Evolutionary conservation across 2,797 vertebrate genomes (phyloP).

Genomic region (Argya squamiceps): DNA sequence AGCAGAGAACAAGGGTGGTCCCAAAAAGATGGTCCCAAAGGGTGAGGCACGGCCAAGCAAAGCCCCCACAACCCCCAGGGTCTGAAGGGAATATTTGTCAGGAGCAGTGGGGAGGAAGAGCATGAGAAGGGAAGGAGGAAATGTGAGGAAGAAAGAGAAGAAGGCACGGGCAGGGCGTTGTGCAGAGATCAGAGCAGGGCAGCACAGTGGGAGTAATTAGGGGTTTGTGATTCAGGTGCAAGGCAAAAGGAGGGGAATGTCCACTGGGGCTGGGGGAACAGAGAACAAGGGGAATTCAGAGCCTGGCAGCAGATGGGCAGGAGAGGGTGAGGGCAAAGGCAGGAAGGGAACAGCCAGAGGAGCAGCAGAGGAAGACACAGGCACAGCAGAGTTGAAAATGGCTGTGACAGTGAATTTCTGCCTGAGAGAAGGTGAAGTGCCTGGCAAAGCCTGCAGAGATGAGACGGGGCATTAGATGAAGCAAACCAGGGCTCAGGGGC

Average conservation of each 20-base stretch:
- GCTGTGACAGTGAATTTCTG: not conserved
- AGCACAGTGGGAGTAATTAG: conserved; percentile 30
- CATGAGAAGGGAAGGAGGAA: not conserved
- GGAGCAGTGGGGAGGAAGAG: not conserved
- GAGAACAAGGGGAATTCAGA: not conserved
- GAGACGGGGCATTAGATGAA: not conserved
- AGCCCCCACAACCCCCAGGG: not conserved
- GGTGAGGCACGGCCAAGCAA: not conserved
- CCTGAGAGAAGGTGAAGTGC: not conserved
- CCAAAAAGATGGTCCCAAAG: not conserved
- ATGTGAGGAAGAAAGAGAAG: not conserved
- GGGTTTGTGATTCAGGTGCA: not conserved
- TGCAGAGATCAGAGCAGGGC: not conserved
- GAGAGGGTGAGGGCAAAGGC: not conserved
- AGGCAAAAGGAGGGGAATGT: not conserved
- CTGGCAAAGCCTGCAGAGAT: not conserved
- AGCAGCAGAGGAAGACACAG: not conserved
- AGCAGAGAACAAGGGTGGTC: not conserved
- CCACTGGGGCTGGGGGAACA: not conserved
- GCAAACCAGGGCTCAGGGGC: fast-evolving
- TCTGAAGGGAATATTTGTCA: not conserved
- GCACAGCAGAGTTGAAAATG: not conserved
- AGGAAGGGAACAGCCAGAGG: not conserved
- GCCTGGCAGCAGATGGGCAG: not conserved
- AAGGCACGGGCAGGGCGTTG: fast-evolving